Percentiles rank a stretch among this genome's conserved stretches.
phyloP scores from a whole-genome alignment of 2,888 invertebrate species.

The Cactoblastis cactorum region DNA sequence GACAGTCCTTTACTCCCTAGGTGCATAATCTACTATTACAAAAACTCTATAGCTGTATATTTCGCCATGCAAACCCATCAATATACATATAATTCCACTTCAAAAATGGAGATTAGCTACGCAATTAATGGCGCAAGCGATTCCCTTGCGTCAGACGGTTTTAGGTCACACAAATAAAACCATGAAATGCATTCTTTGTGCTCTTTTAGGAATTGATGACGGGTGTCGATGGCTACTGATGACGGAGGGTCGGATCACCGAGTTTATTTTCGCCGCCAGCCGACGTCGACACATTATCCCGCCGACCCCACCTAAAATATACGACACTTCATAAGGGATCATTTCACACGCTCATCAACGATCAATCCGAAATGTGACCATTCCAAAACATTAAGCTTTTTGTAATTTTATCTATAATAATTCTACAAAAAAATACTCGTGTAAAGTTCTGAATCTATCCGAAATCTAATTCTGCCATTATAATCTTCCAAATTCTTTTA shows the following conservation, averaged over 20 bases:
- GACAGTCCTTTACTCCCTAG: no score
- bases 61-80: no score
- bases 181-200: slow-evolving; percentile 25
- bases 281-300: slow-evolving; percentile 54
- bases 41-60: background rate
- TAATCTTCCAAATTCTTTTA: no score
- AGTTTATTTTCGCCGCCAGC: slow-evolving; percentile 48
- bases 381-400: no score
- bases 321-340: slow-evolving; percentile 40
- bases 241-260: slow-evolving; percentile 36
- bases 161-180: slow-evolving; percentile 14
- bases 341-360: slow-evolving; percentile 42
- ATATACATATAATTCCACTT: background rate
- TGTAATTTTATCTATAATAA: no score
- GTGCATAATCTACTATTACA: no score
- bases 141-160: background rate
- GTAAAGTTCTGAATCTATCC: no score
- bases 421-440: no score
- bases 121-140: background rate
- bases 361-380: slow-evolving; percentile 26
- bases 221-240: slow-evolving; percentile 32
- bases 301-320: slow-evolving; percentile 46
- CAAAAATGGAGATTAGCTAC: background rate
- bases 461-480: no score
- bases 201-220: slow-evolving; percentile 30